phyloP scores from a whole-genome alignment of 2,797 vertebrate genomes.

The Mus spretus region DNA sequence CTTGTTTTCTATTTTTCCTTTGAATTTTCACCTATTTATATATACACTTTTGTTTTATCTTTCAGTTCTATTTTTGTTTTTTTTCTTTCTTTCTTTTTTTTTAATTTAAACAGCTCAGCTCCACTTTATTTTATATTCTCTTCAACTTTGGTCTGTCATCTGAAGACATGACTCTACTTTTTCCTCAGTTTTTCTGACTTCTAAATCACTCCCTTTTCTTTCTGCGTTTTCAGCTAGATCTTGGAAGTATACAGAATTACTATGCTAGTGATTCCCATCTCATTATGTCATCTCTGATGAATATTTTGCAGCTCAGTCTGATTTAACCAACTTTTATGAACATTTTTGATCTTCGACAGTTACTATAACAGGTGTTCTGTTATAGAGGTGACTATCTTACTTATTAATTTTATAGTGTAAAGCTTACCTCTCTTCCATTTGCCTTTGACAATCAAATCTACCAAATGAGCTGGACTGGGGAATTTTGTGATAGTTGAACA shows the following conservation, averaged over 20 bases:
- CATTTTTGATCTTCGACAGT: constrained; percentile 43
- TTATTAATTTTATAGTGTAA: constrained; percentile 54
- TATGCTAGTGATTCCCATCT: constrained; percentile 55
- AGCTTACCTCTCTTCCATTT: constrained; percentile 3
- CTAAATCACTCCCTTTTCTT: constrained; percentile 57
- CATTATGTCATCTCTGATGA: constrained; percentile 61
- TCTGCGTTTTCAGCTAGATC: constrained; percentile 11
- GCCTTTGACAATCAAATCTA: constrained; percentile 50
- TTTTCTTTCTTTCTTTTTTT: not conserved
- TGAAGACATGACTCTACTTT: constrained; percentile 7
- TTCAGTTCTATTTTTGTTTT: not conserved
- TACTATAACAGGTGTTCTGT: constrained; percentile 39
- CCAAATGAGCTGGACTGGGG: constrained; percentile 20
- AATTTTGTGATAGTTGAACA: constrained; percentile 43
- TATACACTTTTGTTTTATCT: not conserved
- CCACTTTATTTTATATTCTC: constrained; percentile 36
- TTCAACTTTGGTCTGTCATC: constrained; percentile 63
- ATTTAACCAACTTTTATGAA: constrained; percentile 62
- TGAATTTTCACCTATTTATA: not conserved
- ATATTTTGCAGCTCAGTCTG: constrained; percentile 48
- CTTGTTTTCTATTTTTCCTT: constrained; percentile 21
- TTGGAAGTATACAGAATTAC: not conserved
- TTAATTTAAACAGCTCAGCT: not conserved
- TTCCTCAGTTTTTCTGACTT: constrained; percentile 51
- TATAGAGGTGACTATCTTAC: constrained; percentile 39